Evolutionary conservation across 2,888 invertebrate species (phyloP).

Genomic region (Napeogenes sylphis): DNA sequence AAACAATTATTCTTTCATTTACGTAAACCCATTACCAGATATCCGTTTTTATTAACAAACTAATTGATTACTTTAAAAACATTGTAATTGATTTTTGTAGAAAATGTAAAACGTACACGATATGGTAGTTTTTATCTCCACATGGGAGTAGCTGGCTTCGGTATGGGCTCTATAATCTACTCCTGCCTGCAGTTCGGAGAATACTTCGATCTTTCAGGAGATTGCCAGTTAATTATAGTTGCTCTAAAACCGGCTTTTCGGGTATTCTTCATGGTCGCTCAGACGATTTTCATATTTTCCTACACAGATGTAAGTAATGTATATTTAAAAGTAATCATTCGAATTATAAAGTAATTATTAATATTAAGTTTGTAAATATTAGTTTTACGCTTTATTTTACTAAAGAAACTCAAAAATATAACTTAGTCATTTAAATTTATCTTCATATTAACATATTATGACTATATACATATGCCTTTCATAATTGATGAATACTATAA

Average conservation of each 20-base stretch:
- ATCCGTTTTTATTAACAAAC: no score
- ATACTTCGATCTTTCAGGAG: constrained; percentile 81
- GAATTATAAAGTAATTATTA: background rate
- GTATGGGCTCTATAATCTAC: constrained; percentile 84
- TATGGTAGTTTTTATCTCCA: constrained; percentile 81
- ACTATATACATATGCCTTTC: background rate
- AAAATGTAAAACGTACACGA: constrained; percentile 51
- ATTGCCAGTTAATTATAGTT: constrained; percentile 78
- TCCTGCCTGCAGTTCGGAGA: constrained; percentile 84
- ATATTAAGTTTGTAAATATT: background rate
- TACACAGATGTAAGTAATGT: constrained; percentile 79
- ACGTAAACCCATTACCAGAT: no score
- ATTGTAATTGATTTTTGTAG: no score
- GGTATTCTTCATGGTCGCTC: constrained; percentile 81
- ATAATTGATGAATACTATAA: no score
- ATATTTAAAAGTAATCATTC: background rate
- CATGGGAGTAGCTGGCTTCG: constrained; percentile 81
- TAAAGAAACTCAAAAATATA: no score
- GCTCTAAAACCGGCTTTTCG: constrained; percentile 80
- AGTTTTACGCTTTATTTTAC: no score
- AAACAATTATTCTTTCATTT: no score
- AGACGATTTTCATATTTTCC: constrained; percentile 85
- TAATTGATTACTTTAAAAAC: no score
- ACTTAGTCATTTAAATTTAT: no score
- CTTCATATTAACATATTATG: background rate